phyloP scores from a whole-genome alignment of 1,140 invertebrate species.

The Cyphomyrmex costatus region DNA sequence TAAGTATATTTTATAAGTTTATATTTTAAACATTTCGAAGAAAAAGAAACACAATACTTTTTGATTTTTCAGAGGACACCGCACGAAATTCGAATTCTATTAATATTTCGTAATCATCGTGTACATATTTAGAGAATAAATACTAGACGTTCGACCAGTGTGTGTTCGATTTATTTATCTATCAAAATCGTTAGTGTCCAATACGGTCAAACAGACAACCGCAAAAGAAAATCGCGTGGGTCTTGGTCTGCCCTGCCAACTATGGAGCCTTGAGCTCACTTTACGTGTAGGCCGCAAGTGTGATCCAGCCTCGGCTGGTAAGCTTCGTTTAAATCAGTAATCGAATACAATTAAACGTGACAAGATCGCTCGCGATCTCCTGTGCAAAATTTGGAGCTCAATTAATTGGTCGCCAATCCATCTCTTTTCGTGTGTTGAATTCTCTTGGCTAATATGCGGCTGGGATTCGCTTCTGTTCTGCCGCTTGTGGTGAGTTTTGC shows the following conservation, averaged over 20 bases:
- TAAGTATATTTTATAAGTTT: not conserved
- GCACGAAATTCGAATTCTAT: not conserved
- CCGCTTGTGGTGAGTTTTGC: constrained; percentile 53
- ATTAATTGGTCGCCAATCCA: not conserved
- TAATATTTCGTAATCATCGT: not conserved
- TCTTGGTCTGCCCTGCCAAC: constrained; percentile 65
- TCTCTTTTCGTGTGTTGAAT: constrained; percentile 7
- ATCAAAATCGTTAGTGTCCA: constrained; percentile 15
- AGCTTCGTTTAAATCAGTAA: constrained; percentile 65
- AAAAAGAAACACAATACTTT: constrained; percentile 5
- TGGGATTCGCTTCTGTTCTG: constrained; percentile 27
- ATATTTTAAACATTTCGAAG: not conserved
- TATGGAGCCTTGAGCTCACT: constrained; percentile 66
- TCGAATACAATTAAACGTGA: constrained; percentile 67
- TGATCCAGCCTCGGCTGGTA: constrained; percentile 62
- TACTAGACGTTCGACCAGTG: not conserved
- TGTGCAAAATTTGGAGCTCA: not conserved
- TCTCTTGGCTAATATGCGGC: not conserved
- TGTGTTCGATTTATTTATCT: constrained; percentile 20
- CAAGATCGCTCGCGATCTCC: constrained; percentile 53
- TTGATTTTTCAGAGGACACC: not conserved
- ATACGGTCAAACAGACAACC: constrained; percentile 30
- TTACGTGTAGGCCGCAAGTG: constrained; percentile 68
- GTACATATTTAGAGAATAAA: constrained; percentile 6
- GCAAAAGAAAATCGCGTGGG: constrained; percentile 77